Evolutionary conservation across 2,113 vertebrate species (phyloP).

Genomic region (Antigone vipio): DNA sequence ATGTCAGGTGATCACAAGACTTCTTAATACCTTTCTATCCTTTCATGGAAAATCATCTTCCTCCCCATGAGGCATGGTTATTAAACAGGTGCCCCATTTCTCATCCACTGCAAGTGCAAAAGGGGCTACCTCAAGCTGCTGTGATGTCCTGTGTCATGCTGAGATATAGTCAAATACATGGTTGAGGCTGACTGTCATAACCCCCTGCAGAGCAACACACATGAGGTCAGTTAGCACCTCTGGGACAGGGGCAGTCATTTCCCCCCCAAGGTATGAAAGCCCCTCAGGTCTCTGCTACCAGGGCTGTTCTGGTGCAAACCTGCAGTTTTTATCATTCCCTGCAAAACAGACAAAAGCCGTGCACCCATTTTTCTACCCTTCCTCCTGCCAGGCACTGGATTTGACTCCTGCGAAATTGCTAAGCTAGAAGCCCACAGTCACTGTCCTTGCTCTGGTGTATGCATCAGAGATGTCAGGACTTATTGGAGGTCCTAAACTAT

Average conservation of each 20-base stretch:
- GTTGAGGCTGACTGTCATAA: not conserved
- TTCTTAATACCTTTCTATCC: not conserved
- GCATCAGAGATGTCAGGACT: not conserved
- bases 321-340: not conserved
- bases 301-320: not conserved
- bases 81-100: not conserved
- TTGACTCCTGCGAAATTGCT: not conserved
- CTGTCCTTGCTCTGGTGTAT: not conserved
- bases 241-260: not conserved
- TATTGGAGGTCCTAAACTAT: not conserved
- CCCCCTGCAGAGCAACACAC: not conserved
- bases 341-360: not conserved
- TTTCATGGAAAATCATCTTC: not conserved
- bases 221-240: not conserved
- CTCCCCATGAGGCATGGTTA: not conserved
- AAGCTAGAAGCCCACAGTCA: not conserved
- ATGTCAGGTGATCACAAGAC: not conserved
- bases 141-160: not conserved
- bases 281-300: not conserved
- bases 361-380: not conserved
- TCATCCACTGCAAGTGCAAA: not conserved
- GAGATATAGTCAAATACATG: accelerated
- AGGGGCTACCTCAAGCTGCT: accelerated
- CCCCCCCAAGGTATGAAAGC: not conserved
- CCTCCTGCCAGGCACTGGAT: not conserved